These are phyloP conservation scores for Rhopilema esculentum DNA, from an alignment of 30 jellyfish, hydroid and myxozoan genomes.

Conservation along the genomic window DNA sequence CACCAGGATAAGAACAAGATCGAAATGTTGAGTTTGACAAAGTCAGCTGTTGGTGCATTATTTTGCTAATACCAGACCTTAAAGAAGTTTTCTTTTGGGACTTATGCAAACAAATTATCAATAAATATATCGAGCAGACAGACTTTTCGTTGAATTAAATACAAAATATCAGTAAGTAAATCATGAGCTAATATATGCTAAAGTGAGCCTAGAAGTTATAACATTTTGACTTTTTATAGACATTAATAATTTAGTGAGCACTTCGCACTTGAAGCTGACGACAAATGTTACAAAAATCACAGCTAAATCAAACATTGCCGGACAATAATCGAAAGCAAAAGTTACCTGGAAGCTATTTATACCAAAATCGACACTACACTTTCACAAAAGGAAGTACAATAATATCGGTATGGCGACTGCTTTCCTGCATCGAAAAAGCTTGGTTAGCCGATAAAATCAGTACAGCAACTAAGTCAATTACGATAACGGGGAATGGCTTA, in stretches of 20 bases:
- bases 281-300: background rate
- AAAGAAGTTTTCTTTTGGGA: no score
- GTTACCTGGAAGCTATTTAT: background rate
- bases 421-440: background rate
- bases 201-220: no score
- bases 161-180: no score
- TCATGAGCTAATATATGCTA: no score
- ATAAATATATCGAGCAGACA: no score
- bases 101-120: no score
- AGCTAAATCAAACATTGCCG: background rate
- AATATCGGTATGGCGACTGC: background rate
- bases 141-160: no score
- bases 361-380: background rate
- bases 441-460: background rate
- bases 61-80: no score
- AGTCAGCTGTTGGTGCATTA: no score
- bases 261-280: background rate
- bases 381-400: background rate
- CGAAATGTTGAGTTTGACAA: no score
- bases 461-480: background rate
- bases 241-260: background rate
- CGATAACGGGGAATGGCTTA: background rate
- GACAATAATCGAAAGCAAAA: background rate
- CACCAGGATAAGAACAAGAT: no score
- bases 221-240: no score